Conservation (phyloP, 2,888 invertebrate genomes). For the Scaptomyza cyrtandrae region DNA sequence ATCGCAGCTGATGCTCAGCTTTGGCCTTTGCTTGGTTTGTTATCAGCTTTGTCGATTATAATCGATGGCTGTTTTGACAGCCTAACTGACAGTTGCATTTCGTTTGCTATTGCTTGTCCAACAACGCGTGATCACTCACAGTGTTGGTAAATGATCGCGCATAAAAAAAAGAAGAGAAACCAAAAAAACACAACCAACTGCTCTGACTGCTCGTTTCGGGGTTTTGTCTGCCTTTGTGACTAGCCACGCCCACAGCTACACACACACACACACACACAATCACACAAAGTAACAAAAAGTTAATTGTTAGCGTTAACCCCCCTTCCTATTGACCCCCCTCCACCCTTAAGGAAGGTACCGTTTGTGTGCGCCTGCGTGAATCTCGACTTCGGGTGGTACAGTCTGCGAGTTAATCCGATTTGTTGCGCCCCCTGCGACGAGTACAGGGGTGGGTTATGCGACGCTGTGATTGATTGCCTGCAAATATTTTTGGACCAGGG, state of each 20-base stretch:
- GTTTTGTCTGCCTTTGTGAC: conserved; percentile 33
- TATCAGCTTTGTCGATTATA: conserved; percentile 29
- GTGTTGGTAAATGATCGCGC: conserved; percentile 51
- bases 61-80: conserved; percentile 68
- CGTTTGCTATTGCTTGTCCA: neutral
- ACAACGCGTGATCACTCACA: conserved; percentile 35
- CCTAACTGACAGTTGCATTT: conserved; percentile 56
- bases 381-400: conserved; percentile 63
- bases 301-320: conserved; percentile 67
- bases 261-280: neutral
- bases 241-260: conserved; percentile 58
- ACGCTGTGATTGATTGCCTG: conserved; percentile 75
- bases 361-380: conserved; percentile 68
- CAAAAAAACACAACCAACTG: conserved; percentile 36
- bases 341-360: conserved; percentile 7
- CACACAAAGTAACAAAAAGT: conserved; percentile 56
- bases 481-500: conserved; percentile 53
- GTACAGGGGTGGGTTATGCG: conserved; percentile 69
- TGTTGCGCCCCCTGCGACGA: conserved; percentile 66
- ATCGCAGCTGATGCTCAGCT: conserved; percentile 45
- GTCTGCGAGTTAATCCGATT: conserved; percentile 76
- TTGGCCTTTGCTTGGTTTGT: conserved; percentile 26
- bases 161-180: conserved; percentile 9
- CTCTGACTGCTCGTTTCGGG: conserved; percentile 64
- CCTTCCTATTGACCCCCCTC: neutral